phyloP scores from a whole-genome alignment of 2,888 invertebrate species.

The Timandra comae region DNA sequence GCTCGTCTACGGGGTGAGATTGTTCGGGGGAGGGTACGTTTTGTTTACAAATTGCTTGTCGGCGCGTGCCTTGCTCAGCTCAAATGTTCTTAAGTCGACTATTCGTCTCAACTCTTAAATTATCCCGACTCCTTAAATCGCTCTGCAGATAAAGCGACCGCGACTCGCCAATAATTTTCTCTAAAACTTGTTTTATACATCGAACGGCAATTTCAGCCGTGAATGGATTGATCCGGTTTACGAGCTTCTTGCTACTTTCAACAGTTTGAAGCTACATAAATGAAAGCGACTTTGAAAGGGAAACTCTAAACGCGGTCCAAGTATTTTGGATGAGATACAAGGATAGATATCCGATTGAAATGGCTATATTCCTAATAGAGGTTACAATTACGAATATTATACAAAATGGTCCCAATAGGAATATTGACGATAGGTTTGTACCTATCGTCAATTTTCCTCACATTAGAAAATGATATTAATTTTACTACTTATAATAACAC shows the following conservation, averaged over 20 bases:
- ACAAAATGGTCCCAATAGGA: too few relatives aligned
- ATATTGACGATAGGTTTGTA: too few relatives aligned
- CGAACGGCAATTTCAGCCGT: conserved; percentile 46
- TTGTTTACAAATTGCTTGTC: conserved; percentile 70
- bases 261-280: conserved; percentile 15
- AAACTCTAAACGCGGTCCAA: conserved; percentile 22
- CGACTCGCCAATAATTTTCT: conserved; percentile 58
- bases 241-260: conserved; percentile 23
- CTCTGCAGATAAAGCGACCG: conserved; percentile 42
- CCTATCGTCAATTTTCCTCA: too few relatives aligned
- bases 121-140: conserved; percentile 23
- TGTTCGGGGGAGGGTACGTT: conserved; percentile 62
- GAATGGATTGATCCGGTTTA: conserved; percentile 55
- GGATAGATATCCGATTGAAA: too few relatives aligned
- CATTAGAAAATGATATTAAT: too few relatives aligned
- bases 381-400: too few relatives aligned
- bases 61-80: conserved; percentile 51
- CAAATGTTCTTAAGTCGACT: conserved; percentile 46
- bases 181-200: conserved; percentile 51
- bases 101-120: too few relatives aligned
- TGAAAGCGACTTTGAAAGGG: conserved; percentile 15
- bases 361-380: too few relatives aligned
- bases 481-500: too few relatives aligned
- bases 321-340: conserved; percentile 13
- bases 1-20: conserved; percentile 47